These are phyloP conservation scores for Neogale vison DNA, from an alignment of 2,113 vertebrate genomes.

Conservation along the genomic window DNA sequence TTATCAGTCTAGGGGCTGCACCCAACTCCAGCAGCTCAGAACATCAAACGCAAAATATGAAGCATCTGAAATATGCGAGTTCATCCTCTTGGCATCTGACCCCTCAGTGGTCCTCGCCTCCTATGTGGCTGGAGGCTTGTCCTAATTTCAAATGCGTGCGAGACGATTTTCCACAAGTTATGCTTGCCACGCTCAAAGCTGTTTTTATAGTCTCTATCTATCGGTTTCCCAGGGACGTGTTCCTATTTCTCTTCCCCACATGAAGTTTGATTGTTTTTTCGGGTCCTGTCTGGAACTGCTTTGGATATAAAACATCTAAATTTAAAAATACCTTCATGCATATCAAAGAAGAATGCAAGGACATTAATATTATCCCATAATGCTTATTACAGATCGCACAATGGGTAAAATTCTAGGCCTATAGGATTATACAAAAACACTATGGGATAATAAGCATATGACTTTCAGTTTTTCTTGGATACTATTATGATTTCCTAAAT, in stretches of 20 bases:
- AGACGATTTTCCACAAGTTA: background rate
- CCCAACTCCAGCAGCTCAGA: background rate
- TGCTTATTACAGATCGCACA: background rate
- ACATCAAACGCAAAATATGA: background rate
- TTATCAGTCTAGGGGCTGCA: background rate
- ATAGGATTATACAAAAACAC: constrained; percentile 43
- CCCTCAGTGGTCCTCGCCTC: background rate
- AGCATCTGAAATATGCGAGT: background rate
- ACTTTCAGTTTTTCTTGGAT: constrained; percentile 68
- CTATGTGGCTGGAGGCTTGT: background rate
- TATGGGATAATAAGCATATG: constrained; percentile 48
- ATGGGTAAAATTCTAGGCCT: background rate
- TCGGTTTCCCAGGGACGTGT: constrained; percentile 34
- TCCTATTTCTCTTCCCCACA: background rate
- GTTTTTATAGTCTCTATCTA: constrained; percentile 30
- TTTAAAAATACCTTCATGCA: constrained; percentile 56
- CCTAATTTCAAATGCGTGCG: background rate
- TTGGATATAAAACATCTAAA: constrained; percentile 53
- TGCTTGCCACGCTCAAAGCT: background rate
- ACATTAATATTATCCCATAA: constrained; percentile 36
- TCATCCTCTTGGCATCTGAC: background rate
- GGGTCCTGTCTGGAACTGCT: constrained; percentile 42
- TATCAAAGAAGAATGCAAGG: constrained; percentile 67
- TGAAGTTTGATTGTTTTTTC: constrained; percentile 55
- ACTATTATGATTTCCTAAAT: constrained; percentile 54